Base-by-base conservation (phyloP, 2,888 invertebrate genomes). In the Toxonevra muliebris region DNA sequence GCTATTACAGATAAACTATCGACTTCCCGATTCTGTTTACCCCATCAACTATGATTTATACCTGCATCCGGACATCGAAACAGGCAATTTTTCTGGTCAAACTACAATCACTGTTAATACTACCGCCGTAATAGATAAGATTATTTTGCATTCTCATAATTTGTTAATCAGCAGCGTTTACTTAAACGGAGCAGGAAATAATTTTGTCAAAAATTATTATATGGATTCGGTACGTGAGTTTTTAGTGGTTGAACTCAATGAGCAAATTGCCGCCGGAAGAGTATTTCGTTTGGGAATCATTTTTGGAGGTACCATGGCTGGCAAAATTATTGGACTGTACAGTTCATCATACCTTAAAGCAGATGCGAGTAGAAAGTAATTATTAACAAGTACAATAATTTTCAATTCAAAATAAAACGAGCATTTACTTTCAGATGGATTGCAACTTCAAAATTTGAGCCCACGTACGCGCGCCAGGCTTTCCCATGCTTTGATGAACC, bases 401-500 rank as follows among this genome's bases (percentile, higher is more conserved):
- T 17, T 13, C 2, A 2, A 43, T 54, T 62, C 41, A 53, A 15
- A 15, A 9, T 12, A 53, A 52, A 11, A 15, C 12, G 9, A 10
- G 52, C 13, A 57, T n/a, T 12, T 40, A 69, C 71, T 88, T 88
- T 54, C 80, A 94, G 94, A 76, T 87, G 87, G 66, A 92, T 97
- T 82, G 95, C 95, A 7, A 94, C 96, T 0, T 93, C 96, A 15
- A 97, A 98, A 86, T 97, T 98, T 80, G 95, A 98, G 83, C 96
- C 97, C 0, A 96, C 96, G 0, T 94, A 94, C 84, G 97, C 98
- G 0, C 89, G 98, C 40, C 91, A 93, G 86, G 94, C 96, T 0
- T 97, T 95, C 81, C 98, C 98, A 0, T 97, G 97, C 82, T 96
- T 98, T 80, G 98, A 98, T 85, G 96, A 97, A 80, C 98, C 95